Evolutionary conservation across 2,797 vertebrate genomes (phyloP).

Genomic region (Pempheris klunzingeri): DNA sequence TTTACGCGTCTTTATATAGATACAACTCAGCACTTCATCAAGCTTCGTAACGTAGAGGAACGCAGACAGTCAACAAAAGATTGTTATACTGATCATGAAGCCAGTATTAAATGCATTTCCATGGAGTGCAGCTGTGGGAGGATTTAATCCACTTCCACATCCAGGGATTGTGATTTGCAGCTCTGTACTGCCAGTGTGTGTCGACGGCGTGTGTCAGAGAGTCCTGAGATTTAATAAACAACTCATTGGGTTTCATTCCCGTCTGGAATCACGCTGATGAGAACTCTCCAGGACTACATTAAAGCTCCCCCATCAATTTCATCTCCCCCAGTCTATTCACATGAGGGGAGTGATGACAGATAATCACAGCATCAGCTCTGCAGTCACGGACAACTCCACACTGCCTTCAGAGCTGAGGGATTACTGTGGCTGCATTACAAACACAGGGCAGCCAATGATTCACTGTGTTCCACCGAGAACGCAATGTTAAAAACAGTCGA

Average conservation of each 20-base stretch:
- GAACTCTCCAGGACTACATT: constrained; percentile 74
- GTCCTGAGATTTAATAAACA: constrained; percentile 78
- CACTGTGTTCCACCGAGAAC: background rate
- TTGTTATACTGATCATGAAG: constrained; percentile 23
- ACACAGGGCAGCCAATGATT: constrained; percentile 18
- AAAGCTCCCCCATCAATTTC: constrained; percentile 71
- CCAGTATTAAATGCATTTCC: constrained; percentile 30
- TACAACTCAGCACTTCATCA: background rate
- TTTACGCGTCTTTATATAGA: background rate
- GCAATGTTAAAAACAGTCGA: constrained; percentile 11
- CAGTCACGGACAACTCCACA: constrained; percentile 43
- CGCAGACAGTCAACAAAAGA: constrained; percentile 7
- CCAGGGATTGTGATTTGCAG: constrained; percentile 31
- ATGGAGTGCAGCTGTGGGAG: constrained; percentile 25
- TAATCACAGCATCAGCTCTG: constrained; percentile 54
- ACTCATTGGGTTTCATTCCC: constrained; percentile 73
- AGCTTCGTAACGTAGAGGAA: background rate
- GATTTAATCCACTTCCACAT: constrained; percentile 41
- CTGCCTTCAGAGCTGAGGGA: constrained; percentile 22
- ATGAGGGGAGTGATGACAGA: constrained; percentile 50
- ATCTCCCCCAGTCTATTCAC: constrained; percentile 60
- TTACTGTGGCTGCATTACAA: constrained; percentile 29
- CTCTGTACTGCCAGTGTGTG: constrained; percentile 50
- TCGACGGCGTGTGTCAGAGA: constrained; percentile 58
- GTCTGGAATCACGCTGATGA: constrained; percentile 72